Conservation (phyloP, 2,888 invertebrate species). For the Heliconius cydno region DNA sequence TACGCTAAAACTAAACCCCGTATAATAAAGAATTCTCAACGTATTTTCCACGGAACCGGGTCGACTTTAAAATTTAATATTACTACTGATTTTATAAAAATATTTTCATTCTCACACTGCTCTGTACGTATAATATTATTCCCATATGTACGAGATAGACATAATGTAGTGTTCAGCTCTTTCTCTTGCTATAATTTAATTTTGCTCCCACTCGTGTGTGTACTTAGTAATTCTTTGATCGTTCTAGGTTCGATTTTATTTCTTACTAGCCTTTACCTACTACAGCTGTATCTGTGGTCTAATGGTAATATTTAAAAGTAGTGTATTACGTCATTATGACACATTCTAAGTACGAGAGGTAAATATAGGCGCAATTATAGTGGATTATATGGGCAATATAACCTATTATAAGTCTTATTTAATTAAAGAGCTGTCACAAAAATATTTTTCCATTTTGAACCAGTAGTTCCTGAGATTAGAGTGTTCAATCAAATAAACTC, state of each 20-base stretch:
- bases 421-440: no score
- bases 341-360: no score
- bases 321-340: no score
- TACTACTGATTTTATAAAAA: slow-evolving; percentile 25
- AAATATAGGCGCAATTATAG: no score
- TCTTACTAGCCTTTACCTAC: background rate
- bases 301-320: no score
- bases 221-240: background rate
- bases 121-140: slow-evolving; percentile 17
- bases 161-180: slow-evolving; percentile 5
- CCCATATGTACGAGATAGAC: background rate
- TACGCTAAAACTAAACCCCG: background rate
- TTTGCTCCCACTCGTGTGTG: background rate
- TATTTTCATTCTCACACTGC: slow-evolving; percentile 15
- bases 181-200: background rate
- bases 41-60: slow-evolving; percentile 13
- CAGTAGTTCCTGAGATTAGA: no score
- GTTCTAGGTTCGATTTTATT: background rate
- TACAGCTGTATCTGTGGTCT: no score
- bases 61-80: slow-evolving; percentile 25
- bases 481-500: no score
- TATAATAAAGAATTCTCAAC: background rate
- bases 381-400: no score
- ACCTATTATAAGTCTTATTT: no score
- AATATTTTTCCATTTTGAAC: no score